Evolutionary conservation across 2,888 invertebrate genomes (phyloP).

Genomic region (Xestobium rufovillosum): DNA sequence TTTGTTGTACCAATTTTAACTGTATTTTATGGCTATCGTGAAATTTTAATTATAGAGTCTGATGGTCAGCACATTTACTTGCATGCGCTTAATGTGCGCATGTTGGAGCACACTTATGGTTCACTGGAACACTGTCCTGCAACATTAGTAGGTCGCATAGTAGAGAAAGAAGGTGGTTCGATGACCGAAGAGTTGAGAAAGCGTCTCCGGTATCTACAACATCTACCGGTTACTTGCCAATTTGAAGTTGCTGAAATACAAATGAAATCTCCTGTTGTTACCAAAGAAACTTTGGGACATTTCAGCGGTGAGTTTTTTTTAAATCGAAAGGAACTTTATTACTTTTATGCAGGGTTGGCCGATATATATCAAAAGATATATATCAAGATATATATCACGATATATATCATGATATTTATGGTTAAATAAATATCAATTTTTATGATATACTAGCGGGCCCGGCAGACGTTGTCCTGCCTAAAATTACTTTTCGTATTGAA

Average conservation of each 20-base stretch:
- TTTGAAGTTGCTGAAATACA: constrained; percentile 87
- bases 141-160: constrained; percentile 63
- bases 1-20: too few relatives aligned
- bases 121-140: constrained; percentile 70
- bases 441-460: too few relatives aligned
- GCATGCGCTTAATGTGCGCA: constrained; percentile 82
- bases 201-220: constrained; percentile 68
- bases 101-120: constrained; percentile 82
- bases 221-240: constrained; percentile 84
- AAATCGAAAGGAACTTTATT: too few relatives aligned
- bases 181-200: constrained; percentile 76
- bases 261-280: constrained; percentile 64
- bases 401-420: too few relatives aligned
- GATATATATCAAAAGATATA: too few relatives aligned
- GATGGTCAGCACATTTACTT: constrained; percentile 92
- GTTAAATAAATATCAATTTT: too few relatives aligned
- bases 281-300: constrained; percentile 55
- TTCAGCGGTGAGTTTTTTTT: constrained; percentile 56
- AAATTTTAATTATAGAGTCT: constrained; percentile 67
- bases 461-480: too few relatives aligned
- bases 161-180: constrained; percentile 82
- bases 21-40: too few relatives aligned
- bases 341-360: too few relatives aligned
- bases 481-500: too few relatives aligned
- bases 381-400: too few relatives aligned